A percentile compares a stretch with the other conserved stretches of the same genome.
Conservation (phyloP, 2,888 invertebrate species). For the Nomada goodeniana region DNA sequence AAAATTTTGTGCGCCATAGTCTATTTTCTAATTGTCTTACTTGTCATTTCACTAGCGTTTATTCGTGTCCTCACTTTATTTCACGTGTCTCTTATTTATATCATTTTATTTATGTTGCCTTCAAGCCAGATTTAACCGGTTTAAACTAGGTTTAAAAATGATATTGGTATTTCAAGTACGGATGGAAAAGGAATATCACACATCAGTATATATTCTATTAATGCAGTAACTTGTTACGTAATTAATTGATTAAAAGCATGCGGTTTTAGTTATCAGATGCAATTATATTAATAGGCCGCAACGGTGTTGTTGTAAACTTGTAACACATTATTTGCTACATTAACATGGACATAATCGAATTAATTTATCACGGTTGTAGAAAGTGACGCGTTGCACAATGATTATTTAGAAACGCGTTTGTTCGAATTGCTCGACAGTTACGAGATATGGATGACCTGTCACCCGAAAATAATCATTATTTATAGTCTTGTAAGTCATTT, state of each 20-base stretch:
- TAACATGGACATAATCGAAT: constrained; percentile 11
- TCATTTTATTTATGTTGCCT: no score
- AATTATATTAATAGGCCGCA: constrained; percentile 22
- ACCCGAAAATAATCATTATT: background rate
- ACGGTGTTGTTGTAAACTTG: constrained; percentile 4
- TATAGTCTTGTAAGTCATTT: background rate
- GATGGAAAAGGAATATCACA: background rate
- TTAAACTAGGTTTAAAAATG: background rate
- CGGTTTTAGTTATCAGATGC: constrained; percentile 5
- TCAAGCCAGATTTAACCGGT: background rate
- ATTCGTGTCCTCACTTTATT: no score
- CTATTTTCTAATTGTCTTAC: no score
- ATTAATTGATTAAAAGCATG: constrained; percentile 25
- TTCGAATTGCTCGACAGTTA: background rate
- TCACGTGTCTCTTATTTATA: no score
- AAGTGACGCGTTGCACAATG: background rate
- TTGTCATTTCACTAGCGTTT: no score
- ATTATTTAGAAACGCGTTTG: background rate
- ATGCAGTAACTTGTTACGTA: constrained; percentile 18
- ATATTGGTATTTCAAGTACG: background rate
- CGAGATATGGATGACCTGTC: background rate
- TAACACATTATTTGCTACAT: constrained; percentile 23
- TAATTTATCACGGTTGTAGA: constrained; percentile 17
- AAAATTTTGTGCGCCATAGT: no score
- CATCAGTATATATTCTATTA: background rate